Percentiles rank a stretch among this genome's conserved stretches.
Conservation (phyloP, 2,888 invertebrate genomes). For the Cryptocephalus primarius region DNA sequence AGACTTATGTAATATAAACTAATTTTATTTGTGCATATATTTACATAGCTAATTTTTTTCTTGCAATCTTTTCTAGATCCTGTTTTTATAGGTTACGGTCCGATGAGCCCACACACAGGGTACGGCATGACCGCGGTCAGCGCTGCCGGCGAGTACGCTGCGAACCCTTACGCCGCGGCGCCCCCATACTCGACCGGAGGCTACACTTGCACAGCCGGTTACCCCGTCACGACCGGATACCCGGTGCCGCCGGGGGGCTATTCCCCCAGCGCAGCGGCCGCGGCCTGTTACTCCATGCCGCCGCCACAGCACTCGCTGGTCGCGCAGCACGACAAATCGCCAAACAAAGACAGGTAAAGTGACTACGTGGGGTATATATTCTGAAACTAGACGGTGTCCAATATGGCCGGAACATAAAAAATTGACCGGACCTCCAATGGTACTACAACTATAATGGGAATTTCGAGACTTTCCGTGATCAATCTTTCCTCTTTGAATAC, state of each 20-base stretch:
- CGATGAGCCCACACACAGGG: constrained; percentile 76
- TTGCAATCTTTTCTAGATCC: no score
- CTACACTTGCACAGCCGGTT: constrained; percentile 43
- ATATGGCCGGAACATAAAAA: no score
- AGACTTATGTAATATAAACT: no score
- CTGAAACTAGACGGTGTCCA: no score
- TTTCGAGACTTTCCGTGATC: no score
- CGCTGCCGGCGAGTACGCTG: constrained; percentile 64
- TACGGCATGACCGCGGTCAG: constrained; percentile 61
- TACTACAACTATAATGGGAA: no score
- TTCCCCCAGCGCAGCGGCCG: constrained; percentile 30
- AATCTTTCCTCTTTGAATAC: no score
- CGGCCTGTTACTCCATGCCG: constrained; percentile 77
- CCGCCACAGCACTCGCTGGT: constrained; percentile 59
- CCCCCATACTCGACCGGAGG: constrained; percentile 34
- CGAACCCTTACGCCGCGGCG: constrained; percentile 43
- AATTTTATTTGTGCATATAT: no score
- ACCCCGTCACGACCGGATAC: constrained; percentile 44
- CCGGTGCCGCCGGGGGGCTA: constrained; percentile 51
- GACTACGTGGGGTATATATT: no score
- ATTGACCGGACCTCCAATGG: no score
- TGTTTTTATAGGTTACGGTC: constrained; percentile 56
- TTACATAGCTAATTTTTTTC: no score
- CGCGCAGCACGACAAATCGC: constrained; percentile 55
- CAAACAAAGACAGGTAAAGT: constrained; percentile 58